These are phyloP conservation scores for Sarcophaga variegata DNA, from an alignment of 2,888 invertebrate species.

Conservation along the genomic window DNA sequence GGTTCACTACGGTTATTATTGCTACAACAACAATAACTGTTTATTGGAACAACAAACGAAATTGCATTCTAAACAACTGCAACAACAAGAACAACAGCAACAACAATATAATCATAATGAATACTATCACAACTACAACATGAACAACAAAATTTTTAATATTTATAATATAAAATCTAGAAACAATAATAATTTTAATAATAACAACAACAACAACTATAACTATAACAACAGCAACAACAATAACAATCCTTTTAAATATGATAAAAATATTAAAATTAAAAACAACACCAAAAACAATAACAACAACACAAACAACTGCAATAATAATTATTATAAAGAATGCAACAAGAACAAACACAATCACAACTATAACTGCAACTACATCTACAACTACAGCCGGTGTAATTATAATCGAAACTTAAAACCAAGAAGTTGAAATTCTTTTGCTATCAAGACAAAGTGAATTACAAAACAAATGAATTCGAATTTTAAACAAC, in stretches of 20 bases:
- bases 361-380: slow-evolving; percentile 26
- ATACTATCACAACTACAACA: slow-evolving; percentile 16
- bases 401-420: background rate
- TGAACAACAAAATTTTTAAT: slow-evolving; percentile 38
- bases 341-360: too few species aligned
- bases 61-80: slow-evolving; percentile 16
- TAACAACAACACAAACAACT: background rate
- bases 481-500: background rate
- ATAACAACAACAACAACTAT: slow-evolving; percentile 19
- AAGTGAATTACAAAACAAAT: background rate
- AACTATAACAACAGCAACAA: slow-evolving; percentile 20
- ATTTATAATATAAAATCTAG: slow-evolving; percentile 58
- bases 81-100: slow-evolving; percentile 9
- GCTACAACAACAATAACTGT: background rate
- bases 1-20: background rate
- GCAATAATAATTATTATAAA: slow-evolving; percentile 24
- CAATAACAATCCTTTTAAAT: slow-evolving; percentile 35
- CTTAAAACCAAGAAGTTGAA: slow-evolving; percentile 47
- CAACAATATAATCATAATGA: slow-evolving; percentile 15
- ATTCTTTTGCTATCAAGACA: background rate
- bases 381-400: slow-evolving; percentile 12
- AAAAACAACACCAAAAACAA: background rate
- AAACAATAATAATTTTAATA: slow-evolving; percentile 17
- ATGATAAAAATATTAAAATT: slow-evolving; percentile 44
- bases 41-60: slow-evolving; percentile 35